Base-by-base conservation (phyloP, 2,113 vertebrate genomes). In the Otocyon megalotis region DNA sequence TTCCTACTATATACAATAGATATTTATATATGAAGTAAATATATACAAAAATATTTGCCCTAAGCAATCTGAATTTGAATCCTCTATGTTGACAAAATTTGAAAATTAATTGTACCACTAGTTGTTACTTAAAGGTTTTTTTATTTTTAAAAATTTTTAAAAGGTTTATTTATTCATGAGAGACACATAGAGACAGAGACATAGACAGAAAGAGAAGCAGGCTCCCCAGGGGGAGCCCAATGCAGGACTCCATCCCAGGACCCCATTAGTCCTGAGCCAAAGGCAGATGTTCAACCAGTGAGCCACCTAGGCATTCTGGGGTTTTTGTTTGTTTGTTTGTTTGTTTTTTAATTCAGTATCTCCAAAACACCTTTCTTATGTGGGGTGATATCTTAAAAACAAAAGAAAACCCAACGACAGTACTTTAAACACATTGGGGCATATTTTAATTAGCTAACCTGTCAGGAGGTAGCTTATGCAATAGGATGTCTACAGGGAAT, bases 21-120 rank as follows among this genome's bases (percentile, higher is more conserved):
- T 67, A 50, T n/a, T 89, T 76, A 63, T 54, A 13, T 81, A 48
- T n/a, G 28, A 3, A 60, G 28, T 82, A 96, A 81, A 89, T 71
- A 71, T 6, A 76, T 53, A 81, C 11, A 80, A 69, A 97, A 86
- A 53, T 30, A 90, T 80, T 81, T 76, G 28, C 56, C 63, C 28
- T 35, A 91, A 87, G 58, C 20, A 76, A 87, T 90, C 53, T 86
- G 15, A 76, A 67, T 82, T 86, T 85, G 24, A 90, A 82, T 76
- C 7, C 17, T 43, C 6, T 60, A 69, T 62, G 28, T 53, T 95
- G 58, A 53, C 30, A 90, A 83, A 71, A 16, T 83, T 93, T 90
- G 43, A 88, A 93, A 67, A 67, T 81, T 93, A 93, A 53, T 81
- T 86, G 32, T 77, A 62, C 69, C 60, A 94, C 14, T 6, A 87